phyloP scores from a whole-genome alignment of 1,140 invertebrate species.

The Papilio dardanus region DNA sequence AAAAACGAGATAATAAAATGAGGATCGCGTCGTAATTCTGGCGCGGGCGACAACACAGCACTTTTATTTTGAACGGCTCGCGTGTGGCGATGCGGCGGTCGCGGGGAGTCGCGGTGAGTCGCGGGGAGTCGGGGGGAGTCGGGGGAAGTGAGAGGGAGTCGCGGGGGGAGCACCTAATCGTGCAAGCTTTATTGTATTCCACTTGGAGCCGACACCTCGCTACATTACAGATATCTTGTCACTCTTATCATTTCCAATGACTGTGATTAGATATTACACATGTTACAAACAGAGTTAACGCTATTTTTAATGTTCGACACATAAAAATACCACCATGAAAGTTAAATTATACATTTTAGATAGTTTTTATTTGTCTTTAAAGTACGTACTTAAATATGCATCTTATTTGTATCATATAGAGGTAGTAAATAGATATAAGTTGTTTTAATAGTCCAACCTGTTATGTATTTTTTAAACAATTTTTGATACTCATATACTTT shows the following conservation, averaged over 20 bases:
- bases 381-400: not conserved
- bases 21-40: conserved; percentile 78
- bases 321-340: conserved; percentile 33
- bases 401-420: not conserved
- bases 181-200: conserved; percentile 64
- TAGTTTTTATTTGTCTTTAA: conserved; percentile 12
- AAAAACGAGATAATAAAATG: conserved; percentile 78
- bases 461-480: no score
- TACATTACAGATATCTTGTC: conserved; percentile 37
- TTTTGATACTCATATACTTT: no score
- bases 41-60: conserved; percentile 77
- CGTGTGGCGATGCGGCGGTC: conserved; percentile 62
- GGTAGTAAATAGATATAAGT: not conserved
- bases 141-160: conserved; percentile 19
- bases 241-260: conserved; percentile 19
- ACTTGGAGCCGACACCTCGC: conserved; percentile 42
- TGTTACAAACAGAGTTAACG: conserved; percentile 26
- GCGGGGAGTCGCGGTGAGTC: conserved; percentile 37
- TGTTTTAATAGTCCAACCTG: no score
- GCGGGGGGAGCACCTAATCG: conserved; percentile 62
- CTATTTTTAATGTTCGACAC: conserved; percentile 19
- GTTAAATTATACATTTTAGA: conserved; percentile 8
- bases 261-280: conserved; percentile 36
- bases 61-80: conserved; percentile 77
- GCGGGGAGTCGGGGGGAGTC: conserved; percentile 39